Evolutionary conservation across 2,797 vertebrate species (phyloP), one percentile per base, ranked within the genome.

Genomic region (Lerista edwardsae): DNA sequence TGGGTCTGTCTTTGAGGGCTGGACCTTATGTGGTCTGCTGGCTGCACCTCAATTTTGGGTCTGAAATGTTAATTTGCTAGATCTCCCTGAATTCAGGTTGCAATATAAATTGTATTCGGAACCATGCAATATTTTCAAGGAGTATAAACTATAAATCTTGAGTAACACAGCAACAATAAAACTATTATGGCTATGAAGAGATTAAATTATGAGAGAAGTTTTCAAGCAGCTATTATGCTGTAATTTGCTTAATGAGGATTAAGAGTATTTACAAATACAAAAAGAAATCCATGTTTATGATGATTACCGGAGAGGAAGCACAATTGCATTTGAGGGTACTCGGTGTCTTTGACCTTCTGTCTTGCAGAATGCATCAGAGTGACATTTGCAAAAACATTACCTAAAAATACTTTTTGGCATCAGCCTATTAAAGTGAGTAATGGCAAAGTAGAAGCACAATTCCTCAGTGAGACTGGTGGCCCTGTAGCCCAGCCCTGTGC

Each of bases 21-120:
- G 25, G 29, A 65, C 27, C 62, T n/a, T n/a, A 9, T 10, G 23
- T 62, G 23, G 8, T 27, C 5, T 62, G 27, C 27, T 62, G 61
- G 27, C 3, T 29, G 9, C 27, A 62, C 25, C 25, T 62, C 10
- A 2, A 29, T 62, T 62, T 27, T 62, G 7, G 25, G 61, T 27
- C 8, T 10, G 19, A 57, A 89, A 76, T 82, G 83, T 86, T 85
- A 90, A 75, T 90, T 89, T 76, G 81, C 84, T 88, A 82, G 2
- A 1, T 87, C 84, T 89, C 92, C 90, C 82, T 68, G 10, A 90
- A 87, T 75, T 91, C n/a, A 87, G 88, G 84, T 80, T 90, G 21
- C 86, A 86, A 82, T 69, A 83, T 83, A 88, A 91, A 91, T 88
- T 83, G 87, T 51, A 84, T 86, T 69, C 61, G 75, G 91, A 89